Conservation (phyloP, 2,888 invertebrate species). For the Netelia melanura region DNA sequence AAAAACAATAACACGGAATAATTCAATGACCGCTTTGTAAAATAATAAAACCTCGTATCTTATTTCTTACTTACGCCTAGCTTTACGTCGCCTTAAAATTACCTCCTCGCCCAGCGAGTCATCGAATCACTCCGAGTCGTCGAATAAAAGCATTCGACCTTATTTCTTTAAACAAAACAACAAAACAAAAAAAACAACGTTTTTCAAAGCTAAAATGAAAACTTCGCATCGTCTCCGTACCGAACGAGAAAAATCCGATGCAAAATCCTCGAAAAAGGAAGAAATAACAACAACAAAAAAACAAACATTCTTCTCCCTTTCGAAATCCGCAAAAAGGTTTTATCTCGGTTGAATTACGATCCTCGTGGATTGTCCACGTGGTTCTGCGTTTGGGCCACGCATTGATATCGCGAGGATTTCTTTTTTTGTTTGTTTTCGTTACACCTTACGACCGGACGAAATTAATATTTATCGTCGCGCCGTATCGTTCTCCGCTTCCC, state of each 20-base stretch:
- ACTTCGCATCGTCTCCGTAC: background rate
- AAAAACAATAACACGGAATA: background rate
- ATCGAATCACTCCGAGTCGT: background rate
- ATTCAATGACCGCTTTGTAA: background rate
- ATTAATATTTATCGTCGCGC: conserved; percentile 54
- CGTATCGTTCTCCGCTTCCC: conserved; percentile 11
- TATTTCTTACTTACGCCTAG: background rate
- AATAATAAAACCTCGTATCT: background rate
- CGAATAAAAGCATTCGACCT: background rate
- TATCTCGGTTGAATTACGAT: conserved; percentile 56
- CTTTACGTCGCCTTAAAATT: background rate
- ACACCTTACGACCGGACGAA: conserved; percentile 44
- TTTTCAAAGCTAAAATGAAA: background rate
- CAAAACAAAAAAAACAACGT: too few relatives aligned
- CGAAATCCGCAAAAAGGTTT: conserved; percentile 38
- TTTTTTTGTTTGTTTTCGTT: conserved; percentile 41
- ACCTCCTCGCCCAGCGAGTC: too few relatives aligned
- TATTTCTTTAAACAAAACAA: background rate
- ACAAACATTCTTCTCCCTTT: background rate
- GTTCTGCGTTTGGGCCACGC: conserved; percentile 31
- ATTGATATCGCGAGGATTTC: conserved; percentile 48
- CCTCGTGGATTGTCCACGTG: conserved; percentile 39
- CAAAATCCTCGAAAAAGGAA: background rate
- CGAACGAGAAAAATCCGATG: background rate
- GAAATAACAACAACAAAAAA: background rate